phyloP scores from a whole-genome alignment of 1,140 invertebrate species.

The Lepidurus couesii region DNA sequence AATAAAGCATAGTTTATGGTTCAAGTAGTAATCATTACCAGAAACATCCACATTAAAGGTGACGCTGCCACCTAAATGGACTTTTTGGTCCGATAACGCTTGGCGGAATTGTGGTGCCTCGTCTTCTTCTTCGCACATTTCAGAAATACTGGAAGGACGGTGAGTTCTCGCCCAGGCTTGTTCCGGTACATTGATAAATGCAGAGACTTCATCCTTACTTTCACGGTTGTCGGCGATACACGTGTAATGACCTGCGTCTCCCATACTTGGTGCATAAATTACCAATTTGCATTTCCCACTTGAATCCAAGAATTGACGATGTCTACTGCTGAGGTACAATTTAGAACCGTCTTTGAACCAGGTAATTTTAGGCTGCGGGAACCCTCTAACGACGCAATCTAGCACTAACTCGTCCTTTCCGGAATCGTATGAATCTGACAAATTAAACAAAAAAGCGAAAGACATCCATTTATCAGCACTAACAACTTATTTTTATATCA shows the following conservation, averaged over 20 bases:
- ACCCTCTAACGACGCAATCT: constrained; percentile 66
- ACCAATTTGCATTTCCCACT: constrained; percentile 65
- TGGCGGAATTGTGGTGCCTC: constrained; percentile 50
- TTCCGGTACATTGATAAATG: constrained; percentile 59
- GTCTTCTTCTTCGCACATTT: constrained; percentile 38
- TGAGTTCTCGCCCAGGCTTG: constrained; percentile 21
- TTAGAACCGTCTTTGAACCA: constrained; percentile 68
- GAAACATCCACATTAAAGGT: constrained; percentile 74
- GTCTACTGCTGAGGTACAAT: constrained; percentile 50
- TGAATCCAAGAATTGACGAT: constrained; percentile 56
- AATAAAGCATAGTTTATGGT: too few relatives aligned
- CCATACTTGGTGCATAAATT: constrained; percentile 53
- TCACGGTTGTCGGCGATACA: constrained; percentile 63
- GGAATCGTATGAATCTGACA: constrained; percentile 60
- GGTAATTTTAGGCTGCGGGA: constrained; percentile 61
- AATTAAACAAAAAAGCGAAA: constrained; percentile 26
- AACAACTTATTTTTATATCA: too few relatives aligned
- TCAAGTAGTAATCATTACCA: constrained; percentile 45
- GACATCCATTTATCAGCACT: too few relatives aligned
- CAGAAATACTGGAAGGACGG: constrained; percentile 19
- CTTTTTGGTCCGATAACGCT: constrained; percentile 63
- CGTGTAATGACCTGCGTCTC: constrained; percentile 50
- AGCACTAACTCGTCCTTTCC: constrained; percentile 65
- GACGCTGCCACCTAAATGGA: constrained; percentile 66
- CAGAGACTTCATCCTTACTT: constrained; percentile 64